Base-by-base conservation (phyloP, 2,888 invertebrate species). In the Odontocerum albicorne region DNA sequence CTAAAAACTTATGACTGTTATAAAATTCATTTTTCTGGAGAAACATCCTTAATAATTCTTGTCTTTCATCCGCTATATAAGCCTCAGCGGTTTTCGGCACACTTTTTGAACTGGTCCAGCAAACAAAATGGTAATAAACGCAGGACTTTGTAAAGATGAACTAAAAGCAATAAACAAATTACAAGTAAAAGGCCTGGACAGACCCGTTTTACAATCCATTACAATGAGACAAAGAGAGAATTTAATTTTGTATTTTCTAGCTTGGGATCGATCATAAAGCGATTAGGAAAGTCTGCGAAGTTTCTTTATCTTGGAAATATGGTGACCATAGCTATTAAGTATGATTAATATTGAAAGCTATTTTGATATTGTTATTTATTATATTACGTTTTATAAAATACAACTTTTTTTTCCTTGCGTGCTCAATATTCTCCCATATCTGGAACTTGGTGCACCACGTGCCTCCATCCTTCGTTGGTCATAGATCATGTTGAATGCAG, bases 121-220 rank as follows among this genome's bases (percentile, higher is more conserved):
- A 12, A 15, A 20, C 27, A 15, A 36, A 20, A 36, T 22, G 15
- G 47, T 47, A 47, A 47, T 47, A 47, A 47, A 47, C 47, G 36
- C 47, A 22, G 36, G 17, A 35, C 47, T 22, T 47, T 47, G 38
- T 45, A 33, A 15, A 15, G 15, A 12, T 15, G 17, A 15, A 47
- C 47, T 35, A 8, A 36, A 36, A 15, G 36, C 22, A 47, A 47
- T 47, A 47, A 47, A 47, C 47, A 47, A 47, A 47, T 47, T 47
- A 47, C 47, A 7, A 1, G 36, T 35, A n/a, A 36, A 22, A 12
- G 46, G 12, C 21, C 46, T 35, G 46, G 36, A 33, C 16, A 21
- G 6, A 3, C 7, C 13, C 3, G 8, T 15, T 15, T 13, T 47
- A 4, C 27, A 36, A 36, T 47, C 35, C 36, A 6, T 36, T 22